These are phyloP conservation scores for Hyalella azteca DNA, from an alignment of 2,888 invertebrate species.

Conservation along the genomic window DNA sequence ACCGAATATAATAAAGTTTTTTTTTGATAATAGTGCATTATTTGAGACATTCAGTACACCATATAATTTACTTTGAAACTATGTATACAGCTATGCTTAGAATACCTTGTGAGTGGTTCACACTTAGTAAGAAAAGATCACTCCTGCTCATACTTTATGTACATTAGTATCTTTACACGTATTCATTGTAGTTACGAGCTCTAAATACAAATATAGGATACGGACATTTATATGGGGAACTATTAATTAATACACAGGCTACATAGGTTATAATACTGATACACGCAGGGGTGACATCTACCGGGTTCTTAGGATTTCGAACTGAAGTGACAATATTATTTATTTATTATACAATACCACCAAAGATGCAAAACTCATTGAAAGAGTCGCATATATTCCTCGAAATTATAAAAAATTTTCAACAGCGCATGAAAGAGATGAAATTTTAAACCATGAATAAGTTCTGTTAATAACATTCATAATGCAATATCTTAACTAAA, in stretches of 20 bases:
- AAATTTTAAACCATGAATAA: too few species aligned
- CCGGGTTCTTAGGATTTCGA: too few species aligned
- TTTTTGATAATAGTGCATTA: too few species aligned
- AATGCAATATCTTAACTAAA: too few species aligned
- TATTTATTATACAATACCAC: too few species aligned
- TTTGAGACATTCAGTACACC: constrained; percentile 15
- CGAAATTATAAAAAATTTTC: too few species aligned
- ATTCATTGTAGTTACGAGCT: neutral
- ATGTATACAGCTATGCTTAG: constrained; percentile 7
- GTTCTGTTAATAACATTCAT: too few species aligned
- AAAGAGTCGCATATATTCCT: too few species aligned
- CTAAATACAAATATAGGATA: constrained; percentile 23
- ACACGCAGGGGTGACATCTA: neutral
- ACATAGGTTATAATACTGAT: constrained; percentile 2
- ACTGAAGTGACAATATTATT: too few species aligned
- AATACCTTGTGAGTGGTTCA: constrained; percentile 18
- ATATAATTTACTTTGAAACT: neutral
- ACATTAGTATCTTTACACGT: constrained; percentile 7
- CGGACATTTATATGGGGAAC: neutral
- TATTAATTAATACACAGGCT: neutral
- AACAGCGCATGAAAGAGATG: too few species aligned
- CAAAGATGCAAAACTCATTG: too few species aligned
- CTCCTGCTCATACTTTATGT: neutral
- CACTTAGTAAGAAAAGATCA: constrained; percentile 33
- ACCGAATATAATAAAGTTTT: too few species aligned